Conservation (phyloP, 2,888 invertebrate genomes). For the Eutolmus rufibarbis region DNA sequence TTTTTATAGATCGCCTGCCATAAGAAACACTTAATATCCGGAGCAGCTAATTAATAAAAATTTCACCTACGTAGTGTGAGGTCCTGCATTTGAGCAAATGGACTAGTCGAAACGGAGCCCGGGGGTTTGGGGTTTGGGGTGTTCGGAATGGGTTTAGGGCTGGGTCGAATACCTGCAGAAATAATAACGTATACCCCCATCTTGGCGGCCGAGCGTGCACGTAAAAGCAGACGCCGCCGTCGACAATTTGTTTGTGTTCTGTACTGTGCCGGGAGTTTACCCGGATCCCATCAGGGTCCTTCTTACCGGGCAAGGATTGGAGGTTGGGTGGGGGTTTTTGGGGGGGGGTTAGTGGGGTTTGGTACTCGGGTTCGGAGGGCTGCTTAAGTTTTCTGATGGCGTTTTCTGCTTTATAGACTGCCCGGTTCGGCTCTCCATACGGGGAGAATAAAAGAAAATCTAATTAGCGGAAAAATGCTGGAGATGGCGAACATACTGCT, state of each 20-base stretch:
- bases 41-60: conserved; percentile 24
- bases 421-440: conserved; percentile 30
- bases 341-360: neutral
- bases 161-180: conserved; percentile 4
- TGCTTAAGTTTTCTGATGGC: conserved; percentile 36
- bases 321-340: too few species aligned
- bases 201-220: neutral
- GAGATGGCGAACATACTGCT: conserved; percentile 27
- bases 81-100: neutral
- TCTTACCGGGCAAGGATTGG: neutral
- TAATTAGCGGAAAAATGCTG: conserved; percentile 43
- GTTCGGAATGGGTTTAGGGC: too few species aligned
- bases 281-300: neutral
- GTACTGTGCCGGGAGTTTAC: neutral
- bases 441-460: conserved; percentile 38
- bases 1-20: neutral
- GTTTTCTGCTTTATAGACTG: conserved; percentile 36
- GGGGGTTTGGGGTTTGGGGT: neutral
- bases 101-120: neutral
- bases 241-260: conserved; percentile 14
- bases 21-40: neutral
- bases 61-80: neutral
- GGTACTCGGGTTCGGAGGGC: neutral
- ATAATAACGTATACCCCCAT: conserved; percentile 31
- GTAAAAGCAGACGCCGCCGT: neutral